These are phyloP conservation scores for Centruroides vittatus DNA, from an alignment of 1,140 invertebrate species.

Conservation along the genomic window DNA sequence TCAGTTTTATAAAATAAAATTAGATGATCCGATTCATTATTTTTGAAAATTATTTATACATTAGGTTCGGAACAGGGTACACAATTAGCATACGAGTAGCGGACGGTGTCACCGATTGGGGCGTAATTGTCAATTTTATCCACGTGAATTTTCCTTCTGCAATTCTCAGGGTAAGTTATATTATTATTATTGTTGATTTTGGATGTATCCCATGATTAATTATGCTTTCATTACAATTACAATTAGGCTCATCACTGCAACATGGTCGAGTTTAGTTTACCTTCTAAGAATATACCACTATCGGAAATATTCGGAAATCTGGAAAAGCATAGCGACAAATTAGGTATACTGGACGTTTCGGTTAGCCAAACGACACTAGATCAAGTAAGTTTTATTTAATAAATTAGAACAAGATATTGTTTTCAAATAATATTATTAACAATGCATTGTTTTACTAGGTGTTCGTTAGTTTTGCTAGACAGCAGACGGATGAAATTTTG, in stretches of 20 bases:
- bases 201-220: neutral
- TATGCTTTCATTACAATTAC: neutral
- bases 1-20: too few relatives aligned
- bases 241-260: slow-evolving; percentile 20
- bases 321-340: slow-evolving; percentile 37
- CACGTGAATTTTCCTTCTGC: neutral
- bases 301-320: slow-evolving; percentile 47
- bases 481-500: slow-evolving; percentile 11
- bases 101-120: neutral
- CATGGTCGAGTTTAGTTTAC: slow-evolving; percentile 27
- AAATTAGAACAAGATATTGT: neutral
- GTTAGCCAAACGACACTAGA: slow-evolving; percentile 61
- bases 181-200: neutral
- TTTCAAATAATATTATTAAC: too few relatives aligned
- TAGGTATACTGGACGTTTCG: slow-evolving; percentile 53
- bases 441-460: slow-evolving; percentile 2
- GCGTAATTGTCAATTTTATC: neutral
- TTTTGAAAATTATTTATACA: neutral
- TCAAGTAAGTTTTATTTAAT: slow-evolving; percentile 38
- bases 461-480: slow-evolving; percentile 19
- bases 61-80: slow-evolving; percentile 60
- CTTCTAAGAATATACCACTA: slow-evolving; percentile 32
- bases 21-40: too few relatives aligned
- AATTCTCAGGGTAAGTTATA: neutral
- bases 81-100: slow-evolving; percentile 39